Evolutionary conservation across 1,140 invertebrate species (phyloP).

Genomic region (Drosophila serrata): DNA sequence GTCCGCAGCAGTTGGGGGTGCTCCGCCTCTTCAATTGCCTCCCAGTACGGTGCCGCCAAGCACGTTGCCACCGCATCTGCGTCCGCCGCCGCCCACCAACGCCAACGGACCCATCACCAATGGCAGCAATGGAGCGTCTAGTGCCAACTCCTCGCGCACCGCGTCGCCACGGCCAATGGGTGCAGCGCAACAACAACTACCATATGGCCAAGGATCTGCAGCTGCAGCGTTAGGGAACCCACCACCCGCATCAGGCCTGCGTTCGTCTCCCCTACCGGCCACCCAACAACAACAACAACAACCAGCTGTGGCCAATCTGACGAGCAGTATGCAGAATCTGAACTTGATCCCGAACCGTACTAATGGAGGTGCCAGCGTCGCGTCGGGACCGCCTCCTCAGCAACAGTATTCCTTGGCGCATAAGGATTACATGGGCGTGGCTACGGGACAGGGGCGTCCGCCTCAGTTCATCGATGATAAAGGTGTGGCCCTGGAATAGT

Average conservation of each 20-base stretch:
- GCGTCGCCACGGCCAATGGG: conserved; percentile 61
- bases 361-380: conserved; percentile 22
- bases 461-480: conserved; percentile 4
- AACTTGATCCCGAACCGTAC: conserved; percentile 59
- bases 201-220: conserved; percentile 1
- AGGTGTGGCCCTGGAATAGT: neutral
- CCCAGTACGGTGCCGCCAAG: conserved; percentile 25
- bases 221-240: conserved; percentile 7
- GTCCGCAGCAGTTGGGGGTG: neutral
- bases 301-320: conserved; percentile 37
- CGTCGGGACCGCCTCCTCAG: neutral
- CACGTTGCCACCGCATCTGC: conserved; percentile 64
- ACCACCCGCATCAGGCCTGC: conserved; percentile 1
- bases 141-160: conserved; percentile 76
- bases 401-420: conserved; percentile 9
- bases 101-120: conserved; percentile 61
- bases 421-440: conserved; percentile 50
- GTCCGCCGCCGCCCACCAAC: conserved; percentile 48
- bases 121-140: conserved; percentile 61
- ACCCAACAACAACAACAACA: conserved; percentile 11
- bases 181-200: neutral
- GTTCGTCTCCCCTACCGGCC: neutral
- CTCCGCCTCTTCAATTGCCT: conserved; percentile 1
- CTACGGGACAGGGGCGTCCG: conserved; percentile 26
- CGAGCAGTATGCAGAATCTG: conserved; percentile 59